Percentiles rank a stretch among this genome's conserved stretches.
These are phyloP conservation scores for Phasia obesa DNA, from an alignment of 2,888 invertebrate species.

Conservation along the genomic window DNA sequence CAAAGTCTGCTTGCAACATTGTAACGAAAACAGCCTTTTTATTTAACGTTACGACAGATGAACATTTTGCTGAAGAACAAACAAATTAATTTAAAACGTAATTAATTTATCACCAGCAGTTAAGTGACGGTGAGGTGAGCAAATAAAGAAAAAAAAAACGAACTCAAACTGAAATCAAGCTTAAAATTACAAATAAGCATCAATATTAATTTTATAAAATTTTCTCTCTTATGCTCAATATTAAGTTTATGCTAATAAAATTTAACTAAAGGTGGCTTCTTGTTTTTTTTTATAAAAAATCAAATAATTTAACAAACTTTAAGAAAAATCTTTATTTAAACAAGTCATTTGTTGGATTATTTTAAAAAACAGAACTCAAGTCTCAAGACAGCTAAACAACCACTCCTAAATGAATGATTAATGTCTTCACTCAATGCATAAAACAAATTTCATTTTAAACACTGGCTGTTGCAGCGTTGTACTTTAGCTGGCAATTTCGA, in stretches of 20 bases:
- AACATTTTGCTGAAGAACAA: constrained; percentile 21
- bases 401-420: constrained; percentile 68
- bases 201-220: background rate
- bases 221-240: background rate
- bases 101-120: constrained; percentile 13
- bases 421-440: constrained; percentile 57
- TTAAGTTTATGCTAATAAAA: background rate
- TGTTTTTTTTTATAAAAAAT: background rate
- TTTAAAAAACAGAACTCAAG: background rate
- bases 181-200: constrained; percentile 31
- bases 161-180: constrained; percentile 36
- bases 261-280: background rate
- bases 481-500: background rate
- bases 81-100: constrained; percentile 36
- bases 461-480: background rate
- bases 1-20: constrained; percentile 30
- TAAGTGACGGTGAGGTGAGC: background rate
- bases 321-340: background rate
- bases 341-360: constrained; percentile 7
- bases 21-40: constrained; percentile 28
- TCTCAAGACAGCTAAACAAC: constrained; percentile 10
- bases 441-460: background rate
- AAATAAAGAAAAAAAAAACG: background rate
- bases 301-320: background rate
- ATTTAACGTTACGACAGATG: background rate